Evolutionary conservation across 2,888 invertebrate genomes (phyloP).

Genomic region (Thecocarcelia acutangulata): DNA sequence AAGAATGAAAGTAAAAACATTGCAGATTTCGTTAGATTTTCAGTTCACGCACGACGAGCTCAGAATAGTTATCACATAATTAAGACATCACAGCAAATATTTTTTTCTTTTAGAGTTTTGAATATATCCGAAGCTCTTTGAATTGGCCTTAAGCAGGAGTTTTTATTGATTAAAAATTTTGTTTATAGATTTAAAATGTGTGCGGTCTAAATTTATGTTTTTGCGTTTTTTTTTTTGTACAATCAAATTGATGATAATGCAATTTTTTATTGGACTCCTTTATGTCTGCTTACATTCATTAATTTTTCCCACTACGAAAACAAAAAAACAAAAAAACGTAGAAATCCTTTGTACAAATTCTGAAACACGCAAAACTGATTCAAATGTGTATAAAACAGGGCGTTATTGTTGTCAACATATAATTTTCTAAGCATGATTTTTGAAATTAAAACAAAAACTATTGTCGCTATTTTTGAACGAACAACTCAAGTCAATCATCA

Average conservation of each 20-base stretch:
- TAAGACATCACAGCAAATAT: too few relatives aligned
- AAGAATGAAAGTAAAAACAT: too few relatives aligned
- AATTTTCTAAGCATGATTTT: slow-evolving; percentile 52
- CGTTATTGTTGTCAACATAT: slow-evolving; percentile 66
- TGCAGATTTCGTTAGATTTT: too few relatives aligned
- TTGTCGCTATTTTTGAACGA: slow-evolving; percentile 29
- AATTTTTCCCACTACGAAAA: slow-evolving; percentile 16
- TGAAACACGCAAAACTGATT: slow-evolving; percentile 42
- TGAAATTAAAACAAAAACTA: slow-evolving; percentile 41
- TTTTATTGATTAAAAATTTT: background rate
- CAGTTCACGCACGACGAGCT: too few relatives aligned
- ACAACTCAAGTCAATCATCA: slow-evolving; percentile 51
- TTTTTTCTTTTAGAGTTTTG: too few relatives aligned
- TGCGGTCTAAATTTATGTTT: slow-evolving; percentile 43
- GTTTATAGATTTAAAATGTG: slow-evolving; percentile 2
- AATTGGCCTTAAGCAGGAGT: too few relatives aligned
- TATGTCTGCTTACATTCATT: slow-evolving; percentile 43
- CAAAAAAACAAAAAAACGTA: background rate
- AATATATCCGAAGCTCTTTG: too few relatives aligned
- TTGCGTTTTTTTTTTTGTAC: slow-evolving; percentile 2
- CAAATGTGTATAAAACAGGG: slow-evolving; percentile 25
- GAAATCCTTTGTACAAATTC: slow-evolving; percentile 19
- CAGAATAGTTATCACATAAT: too few relatives aligned
- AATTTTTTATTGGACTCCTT: slow-evolving; percentile 38
- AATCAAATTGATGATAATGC: slow-evolving; percentile 28